Conservation (phyloP, 2,113 vertebrate species). For the Apodemus sylvaticus region DNA sequence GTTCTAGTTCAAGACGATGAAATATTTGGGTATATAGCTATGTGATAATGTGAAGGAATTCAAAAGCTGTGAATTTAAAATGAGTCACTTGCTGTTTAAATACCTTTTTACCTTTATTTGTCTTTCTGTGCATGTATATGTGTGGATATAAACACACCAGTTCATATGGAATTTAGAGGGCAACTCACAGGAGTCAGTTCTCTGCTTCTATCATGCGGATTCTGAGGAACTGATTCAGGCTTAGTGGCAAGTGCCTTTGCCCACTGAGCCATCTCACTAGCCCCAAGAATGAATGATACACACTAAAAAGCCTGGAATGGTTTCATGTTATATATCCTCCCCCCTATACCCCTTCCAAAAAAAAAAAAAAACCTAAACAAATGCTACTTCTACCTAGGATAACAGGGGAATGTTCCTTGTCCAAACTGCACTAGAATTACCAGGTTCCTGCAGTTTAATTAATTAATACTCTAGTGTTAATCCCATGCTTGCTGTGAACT, state of each 20-base stretch:
- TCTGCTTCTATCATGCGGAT: no score
- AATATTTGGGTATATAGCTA: neutral
- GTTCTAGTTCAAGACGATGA: neutral
- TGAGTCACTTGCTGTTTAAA: neutral
- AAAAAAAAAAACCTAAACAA: neutral
- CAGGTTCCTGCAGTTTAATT: neutral
- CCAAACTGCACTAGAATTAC: neutral
- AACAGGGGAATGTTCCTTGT: neutral
- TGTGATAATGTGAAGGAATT: neutral
- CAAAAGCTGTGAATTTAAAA: no score
- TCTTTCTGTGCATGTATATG: neutral
- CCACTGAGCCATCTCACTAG: neutral
- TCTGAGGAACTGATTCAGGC: neutral
- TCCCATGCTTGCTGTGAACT: conserved; percentile 22
- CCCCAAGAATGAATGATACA: neutral
- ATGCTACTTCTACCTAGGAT: neutral
- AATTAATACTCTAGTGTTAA: neutral
- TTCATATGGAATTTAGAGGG: neutral
- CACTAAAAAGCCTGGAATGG: neutral
- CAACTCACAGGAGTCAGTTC: neutral
- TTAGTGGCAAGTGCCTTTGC: neutral
- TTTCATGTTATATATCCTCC: neutral
- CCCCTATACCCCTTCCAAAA: neutral
- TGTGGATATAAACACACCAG: fast-evolving
- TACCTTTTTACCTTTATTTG: neutral